Conservation (phyloP, 1,140 invertebrate genomes). For the Planococcus citri region DNA sequence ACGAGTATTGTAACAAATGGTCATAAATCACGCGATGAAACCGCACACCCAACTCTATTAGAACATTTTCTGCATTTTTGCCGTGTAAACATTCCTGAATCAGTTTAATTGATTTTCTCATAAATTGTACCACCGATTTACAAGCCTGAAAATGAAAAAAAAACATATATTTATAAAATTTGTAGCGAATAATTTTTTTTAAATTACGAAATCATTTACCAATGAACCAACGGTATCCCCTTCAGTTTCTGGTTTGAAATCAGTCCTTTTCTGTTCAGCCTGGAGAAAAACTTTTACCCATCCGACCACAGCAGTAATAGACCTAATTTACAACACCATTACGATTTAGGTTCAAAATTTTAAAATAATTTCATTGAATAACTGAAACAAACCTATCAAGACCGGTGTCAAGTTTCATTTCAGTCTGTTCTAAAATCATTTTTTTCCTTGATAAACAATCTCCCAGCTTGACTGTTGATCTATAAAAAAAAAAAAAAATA, state of each 20-base stretch:
- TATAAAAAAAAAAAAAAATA: constrained; percentile 35
- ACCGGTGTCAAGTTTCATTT: constrained; percentile 81
- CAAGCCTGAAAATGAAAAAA: constrained; percentile 55
- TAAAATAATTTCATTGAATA: not conserved
- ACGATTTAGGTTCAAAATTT: no score
- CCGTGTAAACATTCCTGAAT: constrained; percentile 82
- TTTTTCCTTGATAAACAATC: constrained; percentile 82
- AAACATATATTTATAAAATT: not conserved
- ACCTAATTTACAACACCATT: constrained; percentile 39
- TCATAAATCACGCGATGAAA: constrained; percentile 92
- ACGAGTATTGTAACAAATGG: constrained; percentile 88
- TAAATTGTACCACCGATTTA: constrained; percentile 69
- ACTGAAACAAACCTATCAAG: constrained; percentile 48
- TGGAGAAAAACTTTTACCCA: constrained; percentile 86
- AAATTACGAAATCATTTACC: constrained; percentile 32
- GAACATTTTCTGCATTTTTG: constrained; percentile 75
- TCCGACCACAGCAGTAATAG: constrained; percentile 71
- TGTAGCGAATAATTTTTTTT: constrained; percentile 18
- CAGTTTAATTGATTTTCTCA: constrained; percentile 59
- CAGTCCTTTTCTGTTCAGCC: constrained; percentile 88
- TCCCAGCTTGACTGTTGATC: constrained; percentile 74
- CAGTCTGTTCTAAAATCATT: constrained; percentile 71
- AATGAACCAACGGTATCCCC: constrained; percentile 58
- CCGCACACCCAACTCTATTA: constrained; percentile 77
- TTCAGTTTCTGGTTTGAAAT: constrained; percentile 88